Conservation (phyloP, 2,888 invertebrate genomes). For the Dicyrtomina minuta region DNA sequence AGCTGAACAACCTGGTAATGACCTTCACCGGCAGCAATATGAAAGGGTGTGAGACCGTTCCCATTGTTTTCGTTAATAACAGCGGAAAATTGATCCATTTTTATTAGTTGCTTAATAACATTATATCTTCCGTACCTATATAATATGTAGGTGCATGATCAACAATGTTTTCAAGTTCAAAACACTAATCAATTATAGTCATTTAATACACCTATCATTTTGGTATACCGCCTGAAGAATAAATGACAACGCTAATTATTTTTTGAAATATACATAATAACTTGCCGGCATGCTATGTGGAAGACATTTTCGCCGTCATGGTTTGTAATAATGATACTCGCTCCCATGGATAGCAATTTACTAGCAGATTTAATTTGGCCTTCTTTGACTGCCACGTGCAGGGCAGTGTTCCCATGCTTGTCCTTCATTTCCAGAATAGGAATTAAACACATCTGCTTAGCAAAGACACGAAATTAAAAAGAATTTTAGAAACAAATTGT, state of each 20-base stretch:
- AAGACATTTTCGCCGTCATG: constrained; percentile 60
- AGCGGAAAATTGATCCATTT: constrained; percentile 79
- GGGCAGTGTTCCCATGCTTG: constrained; percentile 15
- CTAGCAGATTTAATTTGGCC: constrained; percentile 58
- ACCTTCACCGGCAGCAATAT: no score
- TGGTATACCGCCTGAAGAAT: no score
- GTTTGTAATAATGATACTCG: constrained; percentile 57
- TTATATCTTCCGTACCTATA: constrained; percentile 72
- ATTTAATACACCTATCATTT: no score
- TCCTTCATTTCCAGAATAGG: constrained; percentile 16
- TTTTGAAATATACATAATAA: no score
- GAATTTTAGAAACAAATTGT: no score
- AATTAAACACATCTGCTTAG: constrained; percentile 10
- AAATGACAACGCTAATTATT: no score
- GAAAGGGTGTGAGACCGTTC: constrained; percentile 78
- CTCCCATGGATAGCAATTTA: constrained; percentile 58
- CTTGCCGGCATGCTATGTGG: no score
- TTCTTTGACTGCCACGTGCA: constrained; percentile 48
- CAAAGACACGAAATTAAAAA: no score
- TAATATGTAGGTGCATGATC: not conserved
- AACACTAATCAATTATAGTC: no score
- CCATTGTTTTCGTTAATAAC: constrained; percentile 88
- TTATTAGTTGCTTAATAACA: constrained; percentile 75
- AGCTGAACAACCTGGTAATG: constrained; percentile 12
- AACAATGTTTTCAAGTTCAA: constrained; percentile 43